Conservation (phyloP, 2,113 vertebrate species). For the Choloepus hoffmanni region DNA sequence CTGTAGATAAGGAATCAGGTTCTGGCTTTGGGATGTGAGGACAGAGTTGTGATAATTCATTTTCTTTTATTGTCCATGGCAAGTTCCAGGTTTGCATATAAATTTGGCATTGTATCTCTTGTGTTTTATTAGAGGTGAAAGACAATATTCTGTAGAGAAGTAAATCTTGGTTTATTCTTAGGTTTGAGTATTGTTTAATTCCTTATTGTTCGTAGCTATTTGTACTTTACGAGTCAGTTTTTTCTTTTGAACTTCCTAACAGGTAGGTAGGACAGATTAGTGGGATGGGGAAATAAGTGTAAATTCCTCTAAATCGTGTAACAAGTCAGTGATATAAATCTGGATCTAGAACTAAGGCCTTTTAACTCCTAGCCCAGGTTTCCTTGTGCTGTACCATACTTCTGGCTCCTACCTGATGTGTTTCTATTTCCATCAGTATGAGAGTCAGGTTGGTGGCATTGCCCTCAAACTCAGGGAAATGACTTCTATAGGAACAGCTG, state of each 20-base stretch:
- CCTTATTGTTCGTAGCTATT: neutral
- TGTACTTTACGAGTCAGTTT: neutral
- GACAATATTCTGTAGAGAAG: slow-evolving; percentile 18
- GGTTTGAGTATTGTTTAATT: neutral
- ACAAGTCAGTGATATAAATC: neutral
- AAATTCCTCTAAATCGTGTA: neutral
- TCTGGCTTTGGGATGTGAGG: neutral
- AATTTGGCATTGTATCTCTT: neutral
- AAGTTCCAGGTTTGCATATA: neutral
- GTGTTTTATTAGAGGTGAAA: slow-evolving; percentile 51
- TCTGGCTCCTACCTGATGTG: neutral
- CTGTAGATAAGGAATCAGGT: neutral
- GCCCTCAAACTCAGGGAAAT: slow-evolving; percentile 25
- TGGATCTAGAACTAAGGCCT: neutral
- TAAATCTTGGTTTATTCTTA: slow-evolving; percentile 16
- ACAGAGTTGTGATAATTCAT: neutral
- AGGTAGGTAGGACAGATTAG: slow-evolving; percentile 21
- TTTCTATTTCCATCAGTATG: neutral
- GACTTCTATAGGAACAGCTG: neutral
- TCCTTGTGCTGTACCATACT: neutral
- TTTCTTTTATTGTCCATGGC: neutral
- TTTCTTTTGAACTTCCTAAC: slow-evolving; percentile 32
- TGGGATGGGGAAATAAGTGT: neutral
- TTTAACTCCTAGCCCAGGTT: neutral
- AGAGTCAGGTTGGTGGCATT: neutral